Evolutionary conservation across 2,888 invertebrate species (phyloP).

Genomic region (Azorinus chamasolen): DNA sequence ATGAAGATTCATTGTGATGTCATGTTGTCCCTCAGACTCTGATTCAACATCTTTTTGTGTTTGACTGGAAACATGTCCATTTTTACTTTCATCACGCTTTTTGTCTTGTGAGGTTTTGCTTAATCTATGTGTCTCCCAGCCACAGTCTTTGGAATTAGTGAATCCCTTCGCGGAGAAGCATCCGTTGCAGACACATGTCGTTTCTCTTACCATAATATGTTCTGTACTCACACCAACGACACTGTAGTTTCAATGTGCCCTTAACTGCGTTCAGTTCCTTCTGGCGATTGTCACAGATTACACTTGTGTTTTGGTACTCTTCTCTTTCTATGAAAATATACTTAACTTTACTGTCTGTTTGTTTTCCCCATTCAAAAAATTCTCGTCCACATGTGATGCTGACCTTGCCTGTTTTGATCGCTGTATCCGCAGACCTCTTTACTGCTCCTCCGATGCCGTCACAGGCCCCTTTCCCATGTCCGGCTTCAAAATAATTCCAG

Average conservation of each 20-base stretch:
- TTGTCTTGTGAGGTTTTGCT: background rate
- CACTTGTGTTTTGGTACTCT: constrained; percentile 8
- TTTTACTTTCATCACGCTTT: no score
- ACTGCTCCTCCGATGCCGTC: constrained; percentile 34
- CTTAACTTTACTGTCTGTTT: constrained; percentile 29
- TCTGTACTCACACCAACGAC: constrained; percentile 9
- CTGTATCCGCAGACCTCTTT: constrained; percentile 31
- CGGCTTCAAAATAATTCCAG: constrained; percentile 33
- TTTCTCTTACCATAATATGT: constrained; percentile 26
- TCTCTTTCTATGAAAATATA: constrained; percentile 14
- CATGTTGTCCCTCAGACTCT: no score
- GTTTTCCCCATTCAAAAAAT: constrained; percentile 28
- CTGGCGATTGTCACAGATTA: background rate
- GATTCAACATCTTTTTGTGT: no score
- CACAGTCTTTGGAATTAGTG: constrained; percentile 17
- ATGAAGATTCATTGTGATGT: no score
- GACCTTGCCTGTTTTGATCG: constrained; percentile 17
- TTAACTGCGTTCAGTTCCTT: constrained; percentile 22
- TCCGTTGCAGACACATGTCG: constrained; percentile 23
- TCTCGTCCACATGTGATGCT: constrained; percentile 25
- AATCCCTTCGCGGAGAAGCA: constrained; percentile 28
- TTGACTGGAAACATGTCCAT: no score
- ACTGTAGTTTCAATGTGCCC: constrained; percentile 24
- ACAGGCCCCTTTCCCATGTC: constrained; percentile 38
- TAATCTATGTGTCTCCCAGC: constrained; percentile 11